These are phyloP conservation scores for Epinephelus lanceolatus DNA, from an alignment of 2,113 vertebrate species.

Conservation along the genomic window DNA sequence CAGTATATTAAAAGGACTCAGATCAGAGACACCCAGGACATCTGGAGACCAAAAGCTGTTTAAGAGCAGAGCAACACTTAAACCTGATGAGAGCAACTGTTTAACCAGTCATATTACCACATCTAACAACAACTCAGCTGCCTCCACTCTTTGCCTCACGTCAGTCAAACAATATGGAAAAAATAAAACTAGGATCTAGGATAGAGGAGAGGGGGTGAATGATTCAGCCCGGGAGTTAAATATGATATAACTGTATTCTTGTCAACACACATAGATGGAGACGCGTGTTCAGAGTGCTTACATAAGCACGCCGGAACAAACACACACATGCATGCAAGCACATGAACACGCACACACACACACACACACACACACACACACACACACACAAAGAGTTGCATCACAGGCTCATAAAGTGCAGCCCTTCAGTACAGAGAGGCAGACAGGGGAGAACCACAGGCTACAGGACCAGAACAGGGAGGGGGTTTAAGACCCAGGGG, in stretches of 20 bases:
- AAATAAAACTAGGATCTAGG: conserved; percentile 36
- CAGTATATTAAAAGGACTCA: background rate
- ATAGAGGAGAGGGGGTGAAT: conserved; percentile 32
- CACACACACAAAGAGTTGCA: conserved; percentile 74
- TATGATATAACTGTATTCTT: conserved; percentile 80
- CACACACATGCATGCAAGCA: conserved; percentile 55
- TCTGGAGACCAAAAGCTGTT: conserved; percentile 7
- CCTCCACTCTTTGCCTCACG: conserved; percentile 4
- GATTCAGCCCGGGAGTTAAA: conserved; percentile 72
- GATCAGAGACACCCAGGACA: too few relatives aligned
- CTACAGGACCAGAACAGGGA: conserved; percentile 73
- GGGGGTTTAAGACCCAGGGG: conserved; percentile 80
- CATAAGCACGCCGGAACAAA: conserved; percentile 80
- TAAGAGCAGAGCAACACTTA: background rate
- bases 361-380: conserved; percentile 8
- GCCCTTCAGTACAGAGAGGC: conserved; percentile 66
- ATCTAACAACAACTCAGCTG: background rate
- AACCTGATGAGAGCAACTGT: conserved; percentile 9
- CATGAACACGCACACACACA: conserved; percentile 34
- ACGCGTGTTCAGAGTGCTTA: conserved; percentile 76
- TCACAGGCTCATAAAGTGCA: conserved; percentile 76
- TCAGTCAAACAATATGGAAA: conserved; percentile 39
- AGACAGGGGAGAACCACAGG: conserved; percentile 74
- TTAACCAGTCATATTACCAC: conserved; percentile 14
- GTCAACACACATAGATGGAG: conserved; percentile 73